Evolutionary conservation across 2,888 invertebrate genomes (phyloP).

Genomic region (Heliconius cydno): DNA sequence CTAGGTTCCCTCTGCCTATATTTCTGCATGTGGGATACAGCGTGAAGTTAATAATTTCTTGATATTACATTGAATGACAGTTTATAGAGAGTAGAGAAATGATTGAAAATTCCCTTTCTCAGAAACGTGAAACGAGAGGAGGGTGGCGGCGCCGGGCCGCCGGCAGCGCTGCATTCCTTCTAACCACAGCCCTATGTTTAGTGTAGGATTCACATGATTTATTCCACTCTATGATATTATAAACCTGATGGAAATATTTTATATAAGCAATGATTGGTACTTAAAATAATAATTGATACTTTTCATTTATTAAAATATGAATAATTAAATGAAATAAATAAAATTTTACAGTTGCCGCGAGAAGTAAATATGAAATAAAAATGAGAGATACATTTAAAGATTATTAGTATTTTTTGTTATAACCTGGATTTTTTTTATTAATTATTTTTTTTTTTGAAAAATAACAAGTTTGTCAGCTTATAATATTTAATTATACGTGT

Average conservation of each 20-base stretch:
- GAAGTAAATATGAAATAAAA: background rate
- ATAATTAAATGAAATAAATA: background rate
- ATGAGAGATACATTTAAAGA: background rate
- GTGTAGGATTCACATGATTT: conserved; percentile 42
- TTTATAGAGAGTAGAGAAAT: conserved; percentile 64
- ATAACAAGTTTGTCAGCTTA: background rate
- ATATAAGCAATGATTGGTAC: background rate
- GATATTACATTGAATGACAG: conserved; percentile 67
- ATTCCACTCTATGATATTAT: background rate
- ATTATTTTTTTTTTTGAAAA: no score
- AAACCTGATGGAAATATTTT: background rate
- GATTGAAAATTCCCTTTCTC: conserved; percentile 74
- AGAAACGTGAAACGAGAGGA: conserved; percentile 75
- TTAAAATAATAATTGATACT: background rate
- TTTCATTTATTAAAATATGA: background rate
- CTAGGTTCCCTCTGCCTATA: no score
- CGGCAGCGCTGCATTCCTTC: conserved; percentile 69
- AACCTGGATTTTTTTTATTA: no score
- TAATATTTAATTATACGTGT: background rate
- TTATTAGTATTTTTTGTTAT: background rate
- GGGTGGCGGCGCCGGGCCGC: conserved; percentile 57
- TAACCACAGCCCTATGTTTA: conserved; percentile 77
- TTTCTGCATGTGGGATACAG: no score
- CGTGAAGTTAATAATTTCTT: conserved; percentile 27
- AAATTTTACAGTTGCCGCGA: background rate